Base-by-base conservation (phyloP, 2,797 vertebrate species). In the Sorex maritimensis region DNA sequence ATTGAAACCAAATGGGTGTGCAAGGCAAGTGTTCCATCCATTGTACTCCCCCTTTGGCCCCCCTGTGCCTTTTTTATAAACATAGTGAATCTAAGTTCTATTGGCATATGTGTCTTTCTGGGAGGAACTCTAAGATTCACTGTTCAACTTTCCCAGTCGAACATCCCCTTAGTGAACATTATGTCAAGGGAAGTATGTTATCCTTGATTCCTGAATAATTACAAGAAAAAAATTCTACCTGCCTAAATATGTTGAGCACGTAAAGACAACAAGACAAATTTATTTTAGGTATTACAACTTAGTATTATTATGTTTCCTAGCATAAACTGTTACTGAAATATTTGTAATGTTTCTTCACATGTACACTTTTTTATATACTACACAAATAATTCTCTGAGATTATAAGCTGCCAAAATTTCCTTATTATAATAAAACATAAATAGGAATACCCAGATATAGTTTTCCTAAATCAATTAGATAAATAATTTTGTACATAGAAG, bases 231-330 rank as follows among this genome's bases (percentile, higher is more conserved):
- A 88, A 38, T 0, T 2, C 46, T 67, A 90, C 9, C 21, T 73
- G 9, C 26, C 19, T 74, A n/a, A 3, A 5, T 72, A 13, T 73
- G n/a, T 63, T 86, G 30, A 23, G 17, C 17, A 49, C 34, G 13
- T 11, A 72, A 1, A 30, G 0, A 85, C 15, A 84, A 30, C 11
- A 82, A 94, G 65, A 81, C 81, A 69, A 24, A 26, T 15, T 83
- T 49, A 17, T 74, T 81, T 92, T 69, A 49, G 30, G 3, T 2
- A 72, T n/a, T 91, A 28, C 88, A 4, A 52, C 46, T 68, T 94
- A 26, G 14, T 19, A 24, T 86, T 85, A 41, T 67, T 95, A 86
- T 88, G 9, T 85, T 82, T 28, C 1, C 8, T 5, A 89, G 21
- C 19, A 81, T 58, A 73, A 92, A 7, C 9, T 78, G 4, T 74